A percentile compares a stretch with the other conserved stretches of the same genome.
Evolutionary conservation across 2,797 vertebrate species (phyloP).

Genomic region (Podarcis siculus): DNA sequence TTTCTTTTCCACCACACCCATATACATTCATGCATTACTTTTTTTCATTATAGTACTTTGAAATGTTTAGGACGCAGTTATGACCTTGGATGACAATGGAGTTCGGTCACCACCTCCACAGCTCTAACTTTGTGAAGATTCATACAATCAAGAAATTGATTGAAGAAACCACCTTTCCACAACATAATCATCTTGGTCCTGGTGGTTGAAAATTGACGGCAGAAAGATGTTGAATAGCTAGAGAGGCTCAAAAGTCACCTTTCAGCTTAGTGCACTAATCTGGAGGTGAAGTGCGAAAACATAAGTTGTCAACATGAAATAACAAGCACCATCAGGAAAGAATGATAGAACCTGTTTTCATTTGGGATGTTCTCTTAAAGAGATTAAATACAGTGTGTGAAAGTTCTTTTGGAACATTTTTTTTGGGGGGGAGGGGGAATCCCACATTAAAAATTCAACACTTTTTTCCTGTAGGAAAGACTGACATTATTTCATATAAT

Average conservation of each 20-base stretch:
- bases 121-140: neutral
- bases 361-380: neutral
- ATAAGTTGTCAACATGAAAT: slow-evolving; percentile 19
- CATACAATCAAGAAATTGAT: neutral
- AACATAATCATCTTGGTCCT: slow-evolving; percentile 4
- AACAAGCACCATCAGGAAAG: neutral
- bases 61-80: neutral
- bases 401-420: neutral
- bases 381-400: neutral
- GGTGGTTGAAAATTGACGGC: slow-evolving; percentile 13
- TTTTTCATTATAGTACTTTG: neutral
- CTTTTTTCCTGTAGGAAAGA: neutral
- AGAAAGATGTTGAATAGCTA: slow-evolving; percentile 15
- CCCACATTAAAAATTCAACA: neutral
- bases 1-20: neutral
- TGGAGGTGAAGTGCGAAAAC: slow-evolving; percentile 17
- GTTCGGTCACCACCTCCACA: neutral
- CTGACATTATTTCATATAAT: neutral
- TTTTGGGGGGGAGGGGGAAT: neutral
- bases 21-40: no score
- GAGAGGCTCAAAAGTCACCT: slow-evolving; percentile 5
- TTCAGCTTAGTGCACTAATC: slow-evolving; percentile 22
- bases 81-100: neutral
- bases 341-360: slow-evolving; percentile 9
- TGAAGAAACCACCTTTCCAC: slow-evolving; percentile 1